Percentiles rank a stretch among this genome's conserved stretches.
Evolutionary conservation across 1,140 invertebrate genomes (phyloP).

Genomic region (Globodera rostochiensis): DNA sequence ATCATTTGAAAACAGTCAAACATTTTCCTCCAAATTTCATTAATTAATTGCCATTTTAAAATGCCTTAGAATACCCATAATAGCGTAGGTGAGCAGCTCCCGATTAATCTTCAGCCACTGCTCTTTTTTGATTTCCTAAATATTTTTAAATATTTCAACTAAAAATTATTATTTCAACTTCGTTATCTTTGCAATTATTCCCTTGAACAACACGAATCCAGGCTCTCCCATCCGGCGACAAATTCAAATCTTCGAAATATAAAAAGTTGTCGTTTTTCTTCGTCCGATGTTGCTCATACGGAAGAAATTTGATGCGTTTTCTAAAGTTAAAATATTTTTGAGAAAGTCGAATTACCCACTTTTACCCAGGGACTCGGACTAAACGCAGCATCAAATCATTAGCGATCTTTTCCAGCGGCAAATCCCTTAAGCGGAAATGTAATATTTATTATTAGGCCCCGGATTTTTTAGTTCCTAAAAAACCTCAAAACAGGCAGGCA

Average conservation of each 20-base stretch:
- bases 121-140: neutral
- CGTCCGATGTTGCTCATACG: neutral
- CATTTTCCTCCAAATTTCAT: neutral
- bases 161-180: too few species aligned
- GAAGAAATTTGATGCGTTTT: neutral
- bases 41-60: too few species aligned
- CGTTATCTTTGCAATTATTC: neutral
- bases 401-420: neutral
- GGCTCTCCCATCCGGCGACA: neutral
- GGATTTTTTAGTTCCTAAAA: too few species aligned
- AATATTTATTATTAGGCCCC: too few species aligned
- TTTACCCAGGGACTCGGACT: neutral
- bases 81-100: neutral
- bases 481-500: accelerated
- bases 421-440: neutral
- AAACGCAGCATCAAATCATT: neutral
- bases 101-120: neutral
- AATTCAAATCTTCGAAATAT: neutral
- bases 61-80: neutral
- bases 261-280: neutral
- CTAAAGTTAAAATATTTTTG: neutral
- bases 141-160: too few species aligned
- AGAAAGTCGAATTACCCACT: neutral
- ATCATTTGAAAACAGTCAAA: neutral
- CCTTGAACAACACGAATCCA: neutral